Evolutionary conservation across 1,140 invertebrate species (phyloP).

Genomic region (Psilanteris sp.): DNA sequence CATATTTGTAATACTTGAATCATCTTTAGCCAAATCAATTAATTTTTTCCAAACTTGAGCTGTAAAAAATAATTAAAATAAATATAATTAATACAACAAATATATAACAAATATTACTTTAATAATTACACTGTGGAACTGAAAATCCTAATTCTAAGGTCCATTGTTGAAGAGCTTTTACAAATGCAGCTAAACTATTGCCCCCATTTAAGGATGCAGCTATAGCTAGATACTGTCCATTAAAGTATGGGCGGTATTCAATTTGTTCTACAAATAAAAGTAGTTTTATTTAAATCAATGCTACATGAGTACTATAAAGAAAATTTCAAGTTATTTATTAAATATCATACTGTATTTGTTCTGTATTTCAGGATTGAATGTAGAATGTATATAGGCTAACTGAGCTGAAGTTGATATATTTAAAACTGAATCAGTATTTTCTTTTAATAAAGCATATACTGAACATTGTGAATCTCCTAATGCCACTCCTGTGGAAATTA

Average conservation of each 20-base stretch:
- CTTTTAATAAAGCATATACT: conserved; percentile 87
- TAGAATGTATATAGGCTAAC: conserved; percentile 84
- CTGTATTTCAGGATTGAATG: conserved; percentile 56
- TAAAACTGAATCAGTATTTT: conserved; percentile 85
- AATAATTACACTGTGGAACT: conserved; percentile 83
- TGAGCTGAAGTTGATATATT: conserved; percentile 95
- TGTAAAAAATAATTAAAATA: conserved; percentile 65
- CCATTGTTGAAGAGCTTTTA: conserved; percentile 91
- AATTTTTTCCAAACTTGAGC: conserved; percentile 90
- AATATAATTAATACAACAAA: not conserved
- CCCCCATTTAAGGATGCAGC: conserved; percentile 94
- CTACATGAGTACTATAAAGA: too few relatives aligned
- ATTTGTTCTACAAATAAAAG: conserved; percentile 74
- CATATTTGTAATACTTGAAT: conserved; percentile 80
- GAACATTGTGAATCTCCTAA: conserved; percentile 92
- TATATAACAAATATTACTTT: not conserved
- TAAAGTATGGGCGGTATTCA: conserved; percentile 90
- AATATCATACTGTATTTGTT: conserved; percentile 63
- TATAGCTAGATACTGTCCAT: conserved; percentile 87
- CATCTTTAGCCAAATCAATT: conserved; percentile 82
- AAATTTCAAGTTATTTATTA: too few relatives aligned
- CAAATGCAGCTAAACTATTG: conserved; percentile 90
- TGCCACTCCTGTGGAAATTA: conserved; percentile 81
- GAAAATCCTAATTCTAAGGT: conserved; percentile 87
- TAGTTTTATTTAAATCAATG: too few relatives aligned